These are phyloP conservation scores for Etheostoma perlongum DNA, from an alignment of 2,797 vertebrate species.

Conservation along the genomic window DNA sequence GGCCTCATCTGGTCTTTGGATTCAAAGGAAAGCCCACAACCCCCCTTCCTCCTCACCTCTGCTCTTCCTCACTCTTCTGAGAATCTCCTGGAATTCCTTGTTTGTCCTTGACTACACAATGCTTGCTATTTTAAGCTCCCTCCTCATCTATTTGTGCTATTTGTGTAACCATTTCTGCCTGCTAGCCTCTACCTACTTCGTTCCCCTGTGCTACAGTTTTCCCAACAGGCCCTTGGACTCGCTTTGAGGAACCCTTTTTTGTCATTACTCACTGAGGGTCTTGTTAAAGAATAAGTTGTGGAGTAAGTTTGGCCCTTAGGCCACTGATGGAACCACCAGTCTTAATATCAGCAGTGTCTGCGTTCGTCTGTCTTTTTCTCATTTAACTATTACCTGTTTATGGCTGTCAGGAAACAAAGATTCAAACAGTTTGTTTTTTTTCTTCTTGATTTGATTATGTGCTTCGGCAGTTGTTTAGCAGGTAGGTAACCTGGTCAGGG, in stretches of 20 bases:
- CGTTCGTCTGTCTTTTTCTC: constrained; percentile 5
- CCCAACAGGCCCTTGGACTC: constrained; percentile 22
- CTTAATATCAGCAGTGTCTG: constrained; percentile 26
- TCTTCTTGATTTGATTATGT: constrained; percentile 36
- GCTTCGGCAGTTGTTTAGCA: constrained; percentile 35
- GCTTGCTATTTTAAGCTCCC: constrained; percentile 68
- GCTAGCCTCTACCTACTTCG: constrained; percentile 21
- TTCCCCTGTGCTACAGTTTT: constrained; percentile 24
- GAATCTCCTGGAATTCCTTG: constrained; percentile 48
- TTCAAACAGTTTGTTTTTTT: constrained; percentile 31
- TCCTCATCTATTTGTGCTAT: constrained; percentile 20
- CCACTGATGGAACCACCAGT: constrained; percentile 43
- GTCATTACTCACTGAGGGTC: constrained; percentile 4
- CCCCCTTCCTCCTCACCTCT: constrained; percentile 32
- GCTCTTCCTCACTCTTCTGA: constrained; percentile 25
- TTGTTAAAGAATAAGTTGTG: constrained; percentile 26
- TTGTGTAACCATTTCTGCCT: constrained; percentile 20
- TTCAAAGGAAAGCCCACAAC: constrained; percentile 32
- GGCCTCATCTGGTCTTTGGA: constrained; percentile 56
- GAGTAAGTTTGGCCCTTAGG: constrained; percentile 4
- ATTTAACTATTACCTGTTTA: constrained; percentile 22
- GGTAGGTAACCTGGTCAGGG: constrained; percentile 36
- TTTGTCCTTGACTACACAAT: constrained; percentile 51
- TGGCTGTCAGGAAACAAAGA: constrained; percentile 32
- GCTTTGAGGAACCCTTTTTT: neutral